Evolutionary conservation across 2,888 invertebrate genomes (phyloP).

Genomic region (Drosophila setosimentum): DNA sequence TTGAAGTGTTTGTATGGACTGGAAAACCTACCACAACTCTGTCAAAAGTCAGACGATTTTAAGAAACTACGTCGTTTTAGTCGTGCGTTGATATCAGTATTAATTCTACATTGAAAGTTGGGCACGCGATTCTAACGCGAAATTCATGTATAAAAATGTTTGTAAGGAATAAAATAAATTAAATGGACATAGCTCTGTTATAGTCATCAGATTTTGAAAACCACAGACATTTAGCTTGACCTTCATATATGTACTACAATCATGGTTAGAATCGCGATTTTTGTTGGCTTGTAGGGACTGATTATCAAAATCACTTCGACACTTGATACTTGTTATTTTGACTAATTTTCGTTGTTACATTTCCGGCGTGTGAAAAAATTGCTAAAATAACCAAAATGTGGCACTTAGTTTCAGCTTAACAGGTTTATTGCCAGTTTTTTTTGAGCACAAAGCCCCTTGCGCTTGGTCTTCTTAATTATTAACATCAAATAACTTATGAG

Average conservation of each 20-base stretch:
- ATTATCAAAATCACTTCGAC: neutral
- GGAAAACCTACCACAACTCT: neutral
- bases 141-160: neutral
- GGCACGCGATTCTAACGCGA: neutral
- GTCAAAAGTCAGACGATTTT: neutral
- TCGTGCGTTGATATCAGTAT: neutral
- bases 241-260: neutral
- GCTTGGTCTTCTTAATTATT: constrained; percentile 56
- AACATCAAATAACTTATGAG: constrained; percentile 53
- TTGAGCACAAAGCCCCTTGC: constrained; percentile 2
- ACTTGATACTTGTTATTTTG: constrained; percentile 9
- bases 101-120: neutral
- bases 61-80: neutral
- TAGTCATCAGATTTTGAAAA: neutral
- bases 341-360: constrained; percentile 53
- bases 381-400: constrained; percentile 10
- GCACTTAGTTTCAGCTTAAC: constrained; percentile 26
- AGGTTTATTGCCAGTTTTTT: constrained; percentile 24
- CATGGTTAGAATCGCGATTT: neutral
- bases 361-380: constrained; percentile 38
- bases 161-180: neutral
- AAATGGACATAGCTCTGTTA: neutral
- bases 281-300: neutral
- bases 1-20: neutral
- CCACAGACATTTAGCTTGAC: too few species aligned